Percentiles rank a stretch among this genome's conserved stretches.
phyloP scores from a whole-genome alignment of 2,888 invertebrate species.

The Oscheius onirici region DNA sequence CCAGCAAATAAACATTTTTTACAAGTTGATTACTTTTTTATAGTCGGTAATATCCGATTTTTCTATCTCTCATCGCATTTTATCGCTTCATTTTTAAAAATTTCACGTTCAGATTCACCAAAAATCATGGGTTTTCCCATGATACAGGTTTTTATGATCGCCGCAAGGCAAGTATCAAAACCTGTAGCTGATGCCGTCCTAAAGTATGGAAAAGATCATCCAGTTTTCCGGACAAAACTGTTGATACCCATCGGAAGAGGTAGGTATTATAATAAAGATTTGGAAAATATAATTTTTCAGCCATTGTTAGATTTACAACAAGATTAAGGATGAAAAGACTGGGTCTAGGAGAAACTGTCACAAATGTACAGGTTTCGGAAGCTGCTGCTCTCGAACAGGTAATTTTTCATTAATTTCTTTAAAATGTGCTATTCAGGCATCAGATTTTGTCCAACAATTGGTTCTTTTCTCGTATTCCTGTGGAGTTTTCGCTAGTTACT shows the following conservation, averaged over 20 bases:
- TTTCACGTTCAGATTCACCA: background rate
- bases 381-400: constrained; percentile 65
- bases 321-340: constrained; percentile 65
- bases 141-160: constrained; percentile 69
- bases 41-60: background rate
- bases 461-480: constrained; percentile 67
- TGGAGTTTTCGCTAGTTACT: constrained; percentile 65
- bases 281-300: constrained; percentile 1
- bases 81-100: background rate
- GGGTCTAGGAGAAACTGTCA: constrained; percentile 58
- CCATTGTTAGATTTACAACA: constrained; percentile 57
- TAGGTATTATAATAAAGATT: too few species aligned
- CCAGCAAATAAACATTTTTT: too few species aligned
- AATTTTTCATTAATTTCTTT: background rate
- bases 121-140: constrained; percentile 66
- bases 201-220: constrained; percentile 65
- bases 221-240: constrained; percentile 60
- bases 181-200: constrained; percentile 65
- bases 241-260: constrained; percentile 15
- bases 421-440: constrained; percentile 40
- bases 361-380: constrained; percentile 56
- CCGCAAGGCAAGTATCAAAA: constrained; percentile 69
- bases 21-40: too few species aligned
- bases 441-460: constrained; percentile 69
- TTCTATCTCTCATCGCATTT: background rate